Evolutionary conservation across 2,888 invertebrate species (phyloP).

Genomic region (Gortyna flavago): DNA sequence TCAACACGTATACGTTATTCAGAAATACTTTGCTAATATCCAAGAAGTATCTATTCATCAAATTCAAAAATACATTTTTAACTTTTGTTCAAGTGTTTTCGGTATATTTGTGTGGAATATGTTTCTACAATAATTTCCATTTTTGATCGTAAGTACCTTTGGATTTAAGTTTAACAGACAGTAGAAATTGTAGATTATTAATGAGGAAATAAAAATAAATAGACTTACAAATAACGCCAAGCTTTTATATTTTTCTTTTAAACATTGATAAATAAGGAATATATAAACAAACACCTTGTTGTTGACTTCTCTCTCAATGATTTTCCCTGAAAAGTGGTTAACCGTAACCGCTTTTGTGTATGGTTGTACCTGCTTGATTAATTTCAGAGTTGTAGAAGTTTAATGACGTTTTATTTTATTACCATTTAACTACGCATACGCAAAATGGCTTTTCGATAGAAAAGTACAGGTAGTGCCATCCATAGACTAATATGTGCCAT

Average conservation of each 20-base stretch:
- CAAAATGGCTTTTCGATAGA: conserved; percentile 31
- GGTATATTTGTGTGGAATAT: conserved; percentile 41
- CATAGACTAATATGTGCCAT: too few relatives aligned
- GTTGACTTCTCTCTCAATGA: conserved; percentile 2
- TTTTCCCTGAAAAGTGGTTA: conserved; percentile 23
- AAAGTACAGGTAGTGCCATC: too few relatives aligned
- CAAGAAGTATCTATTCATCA: conserved; percentile 22
- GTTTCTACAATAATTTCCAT: conserved; percentile 15
- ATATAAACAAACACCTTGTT: background rate
- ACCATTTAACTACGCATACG: conserved; percentile 15
- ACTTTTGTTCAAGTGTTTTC: conserved; percentile 58
- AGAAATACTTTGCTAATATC: conserved; percentile 23
- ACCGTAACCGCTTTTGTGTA: conserved; percentile 42
- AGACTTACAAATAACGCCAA: background rate
- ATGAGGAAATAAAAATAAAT: background rate
- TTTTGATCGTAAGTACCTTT: conserved; percentile 51
- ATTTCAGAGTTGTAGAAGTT: conserved; percentile 28
- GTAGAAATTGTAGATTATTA: background rate
- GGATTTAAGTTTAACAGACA: background rate
- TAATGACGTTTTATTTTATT: conserved; percentile 38
- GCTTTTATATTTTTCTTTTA: background rate
- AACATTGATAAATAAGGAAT: background rate
- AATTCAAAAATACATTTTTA: conserved; percentile 50
- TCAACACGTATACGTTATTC: conserved; percentile 49
- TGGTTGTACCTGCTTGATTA: conserved; percentile 35